Evolutionary conservation across 2,113 vertebrate genomes (phyloP), one percentile per base, ranked within the genome.

Genomic region (Egretta garzetta): DNA sequence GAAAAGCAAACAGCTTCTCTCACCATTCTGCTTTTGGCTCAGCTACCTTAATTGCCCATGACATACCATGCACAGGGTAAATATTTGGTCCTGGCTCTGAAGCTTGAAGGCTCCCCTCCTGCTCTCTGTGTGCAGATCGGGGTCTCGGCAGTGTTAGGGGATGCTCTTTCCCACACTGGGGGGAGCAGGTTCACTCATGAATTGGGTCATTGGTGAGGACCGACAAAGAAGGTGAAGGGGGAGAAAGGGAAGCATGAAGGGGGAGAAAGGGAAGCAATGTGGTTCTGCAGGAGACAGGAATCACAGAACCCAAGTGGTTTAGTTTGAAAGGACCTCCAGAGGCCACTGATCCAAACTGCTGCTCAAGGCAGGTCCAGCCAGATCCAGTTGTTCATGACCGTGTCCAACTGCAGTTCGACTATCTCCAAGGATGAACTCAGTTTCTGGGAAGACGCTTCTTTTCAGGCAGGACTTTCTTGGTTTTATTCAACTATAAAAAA

Each of bases 61-160:
- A 53, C 73, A 32, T 43, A 33, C 37, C 24, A 10, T 6, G 50
- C 2, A 6, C 19, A 89, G 93, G 43, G 88, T 53, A 94, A 96
- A 93, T 91, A 95, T 93, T 91, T 94, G 70, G 21, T 64, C 56
- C 35, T 4, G 21, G 59, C 43, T 66, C 56, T 56, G 27, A 58
- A 77, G 43, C 35, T 45, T 33, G 39, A 58, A 74, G 45, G 60
- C 9, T 79, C 9, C 21, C 21, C 35, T 71, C 33, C 33, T n/a
- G 50, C 24, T 26, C 56, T 62, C 28, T 16, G 0, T 1, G 1
- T 23, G n/a, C 1, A 1, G 30, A 47, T 43, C 0, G 1, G 35
- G 41, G 45, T 70, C 32, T 50, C 12, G 2, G 63, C 32, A 63
- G n/a, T 8, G 3, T 26, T n/a, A 22, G 63, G 50, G 28, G 37